A percentile compares a stretch with the other conserved stretches of the same genome.
These are phyloP conservation scores for Antechinus stuartii DNA, from an alignment of 2,113 vertebrate genomes.

Conservation along the genomic window DNA sequence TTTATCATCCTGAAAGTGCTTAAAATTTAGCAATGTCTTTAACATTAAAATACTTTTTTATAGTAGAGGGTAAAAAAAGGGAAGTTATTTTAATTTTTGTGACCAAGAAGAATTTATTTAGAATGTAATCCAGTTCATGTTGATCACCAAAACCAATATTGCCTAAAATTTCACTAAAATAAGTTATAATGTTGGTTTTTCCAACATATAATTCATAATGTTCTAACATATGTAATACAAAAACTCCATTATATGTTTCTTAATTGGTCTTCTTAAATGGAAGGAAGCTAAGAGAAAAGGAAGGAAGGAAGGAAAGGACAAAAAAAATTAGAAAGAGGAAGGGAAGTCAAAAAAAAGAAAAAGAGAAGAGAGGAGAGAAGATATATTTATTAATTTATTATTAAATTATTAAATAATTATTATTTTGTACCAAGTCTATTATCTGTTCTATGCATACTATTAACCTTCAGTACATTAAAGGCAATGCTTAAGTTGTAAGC, in stretches of 20 bases:
- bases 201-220: neutral
- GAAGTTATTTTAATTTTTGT: neutral
- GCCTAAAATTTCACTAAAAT: neutral
- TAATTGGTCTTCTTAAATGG: neutral
- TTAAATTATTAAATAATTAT: neutral
- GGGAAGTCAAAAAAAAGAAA: neutral
- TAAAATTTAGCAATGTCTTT: conserved; percentile 49
- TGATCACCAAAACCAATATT: neutral
- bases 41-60: conserved; percentile 35
- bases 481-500: neutral
- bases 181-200: neutral
- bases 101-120: neutral
- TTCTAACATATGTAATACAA: neutral
- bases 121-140: neutral
- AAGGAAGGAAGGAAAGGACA: too few relatives aligned
- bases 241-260: neutral
- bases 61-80: neutral
- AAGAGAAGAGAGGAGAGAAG: neutral
- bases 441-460: neutral
- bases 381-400: neutral
- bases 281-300: too few relatives aligned
- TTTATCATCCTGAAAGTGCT: conserved; percentile 10
- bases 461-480: neutral
- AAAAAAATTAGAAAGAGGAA: neutral
- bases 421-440: neutral